These are phyloP conservation scores for Cnemophilus loriae DNA, from an alignment of 2,113 vertebrate genomes.

Conservation along the genomic window DNA sequence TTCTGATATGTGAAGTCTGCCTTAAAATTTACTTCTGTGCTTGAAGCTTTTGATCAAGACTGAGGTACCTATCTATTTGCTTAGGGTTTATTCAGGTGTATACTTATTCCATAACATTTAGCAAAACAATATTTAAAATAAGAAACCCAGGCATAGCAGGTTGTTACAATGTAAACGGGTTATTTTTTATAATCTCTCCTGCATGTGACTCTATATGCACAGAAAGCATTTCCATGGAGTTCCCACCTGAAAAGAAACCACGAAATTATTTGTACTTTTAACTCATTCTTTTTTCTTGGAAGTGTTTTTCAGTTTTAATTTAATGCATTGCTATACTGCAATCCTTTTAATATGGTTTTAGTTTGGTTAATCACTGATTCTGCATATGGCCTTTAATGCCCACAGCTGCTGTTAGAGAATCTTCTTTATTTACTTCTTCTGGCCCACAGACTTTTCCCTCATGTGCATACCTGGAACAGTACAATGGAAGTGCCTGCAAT, in stretches of 20 bases:
- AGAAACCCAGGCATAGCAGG: neutral
- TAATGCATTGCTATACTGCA: neutral
- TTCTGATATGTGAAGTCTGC: neutral
- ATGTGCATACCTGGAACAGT: neutral
- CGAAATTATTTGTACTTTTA: neutral
- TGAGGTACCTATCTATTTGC: neutral
- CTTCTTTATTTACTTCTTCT: neutral
- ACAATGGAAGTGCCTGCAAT: neutral
- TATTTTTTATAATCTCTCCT: neutral
- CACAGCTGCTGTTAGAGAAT: neutral
- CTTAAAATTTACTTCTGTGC: neutral
- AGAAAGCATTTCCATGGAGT: neutral
- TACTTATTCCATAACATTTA: neutral
- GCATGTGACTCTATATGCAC: neutral
- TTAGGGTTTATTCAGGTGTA: neutral
- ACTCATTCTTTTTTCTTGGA: neutral
- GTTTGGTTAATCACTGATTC: neutral
- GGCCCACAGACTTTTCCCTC: neutral
- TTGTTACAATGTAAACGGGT: neutral
- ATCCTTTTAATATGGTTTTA: neutral
- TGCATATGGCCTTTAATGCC: neutral
- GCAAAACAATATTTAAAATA: neutral
- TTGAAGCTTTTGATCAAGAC: neutral
- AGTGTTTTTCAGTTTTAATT: neutral
- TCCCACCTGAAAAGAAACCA: neutral